phyloP scores from a whole-genome alignment of 2,797 vertebrate species.

The Sus cebifrons region DNA sequence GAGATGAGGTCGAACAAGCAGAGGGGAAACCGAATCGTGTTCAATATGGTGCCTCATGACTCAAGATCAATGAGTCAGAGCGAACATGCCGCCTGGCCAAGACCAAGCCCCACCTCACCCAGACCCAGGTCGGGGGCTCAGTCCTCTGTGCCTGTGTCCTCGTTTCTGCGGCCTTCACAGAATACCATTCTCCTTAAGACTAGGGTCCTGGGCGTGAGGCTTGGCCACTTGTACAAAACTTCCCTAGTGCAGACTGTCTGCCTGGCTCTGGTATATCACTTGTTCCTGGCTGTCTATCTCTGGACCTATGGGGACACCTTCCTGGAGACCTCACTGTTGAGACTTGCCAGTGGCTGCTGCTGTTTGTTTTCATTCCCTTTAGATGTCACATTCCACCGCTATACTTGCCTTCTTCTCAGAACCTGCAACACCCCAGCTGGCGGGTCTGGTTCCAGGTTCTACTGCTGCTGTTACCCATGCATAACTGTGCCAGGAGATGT shows the following conservation, averaged over 20 bases:
- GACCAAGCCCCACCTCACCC: background rate
- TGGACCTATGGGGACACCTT: background rate
- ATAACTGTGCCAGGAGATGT: background rate
- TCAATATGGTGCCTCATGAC: background rate
- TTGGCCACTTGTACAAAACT: background rate
- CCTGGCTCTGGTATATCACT: background rate
- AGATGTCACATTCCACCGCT: conserved; percentile 10
- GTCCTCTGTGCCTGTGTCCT: background rate
- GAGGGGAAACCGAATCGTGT: background rate
- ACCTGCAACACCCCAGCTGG: background rate
- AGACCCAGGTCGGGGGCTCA: background rate
- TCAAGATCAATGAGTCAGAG: background rate
- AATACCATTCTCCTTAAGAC: background rate
- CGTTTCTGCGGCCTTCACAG: background rate
- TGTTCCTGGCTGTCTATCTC: background rate
- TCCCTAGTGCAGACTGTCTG: background rate
- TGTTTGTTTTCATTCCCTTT: background rate
- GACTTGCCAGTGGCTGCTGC: background rate
- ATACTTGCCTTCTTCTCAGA: background rate
- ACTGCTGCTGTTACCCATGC: background rate
- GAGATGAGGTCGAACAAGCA: background rate
- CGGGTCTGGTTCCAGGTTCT: background rate
- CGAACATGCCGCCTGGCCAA: background rate
- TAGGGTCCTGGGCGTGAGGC: background rate
- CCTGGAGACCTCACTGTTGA: background rate